phyloP scores from a whole-genome alignment of 2,888 invertebrate genomes.

The Epistrophe grossulariae region DNA sequence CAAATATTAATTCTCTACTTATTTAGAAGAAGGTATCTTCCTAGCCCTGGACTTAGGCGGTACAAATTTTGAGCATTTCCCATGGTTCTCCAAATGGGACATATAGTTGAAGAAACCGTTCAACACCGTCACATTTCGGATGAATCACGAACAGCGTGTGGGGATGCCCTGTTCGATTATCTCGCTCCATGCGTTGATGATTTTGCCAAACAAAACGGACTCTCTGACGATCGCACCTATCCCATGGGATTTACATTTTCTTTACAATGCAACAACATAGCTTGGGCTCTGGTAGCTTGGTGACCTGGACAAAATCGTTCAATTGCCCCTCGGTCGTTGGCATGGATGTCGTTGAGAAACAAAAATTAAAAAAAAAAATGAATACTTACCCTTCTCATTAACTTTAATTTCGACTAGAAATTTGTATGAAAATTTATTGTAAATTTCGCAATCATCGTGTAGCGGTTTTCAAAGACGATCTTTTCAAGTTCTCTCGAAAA shows the following conservation, averaged over 20 bases:
- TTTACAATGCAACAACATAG: slow-evolving; percentile 87
- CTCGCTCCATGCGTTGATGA: slow-evolving; percentile 90
- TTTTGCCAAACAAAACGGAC: slow-evolving; percentile 86
- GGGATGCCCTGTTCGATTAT: slow-evolving; percentile 89
- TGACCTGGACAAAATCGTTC: too few species aligned
- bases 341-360: too few species aligned
- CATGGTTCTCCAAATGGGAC: slow-evolving; percentile 86
- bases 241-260: slow-evolving; percentile 92
- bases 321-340: too few species aligned
- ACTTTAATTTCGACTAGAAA: too few species aligned
- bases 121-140: slow-evolving; percentile 87
- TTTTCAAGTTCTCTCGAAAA: too few species aligned
- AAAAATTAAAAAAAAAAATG: too few species aligned
- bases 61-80: slow-evolving; percentile 91
- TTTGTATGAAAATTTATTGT: too few species aligned
- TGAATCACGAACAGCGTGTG: slow-evolving; percentile 87
- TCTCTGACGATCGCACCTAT: slow-evolving; percentile 79
- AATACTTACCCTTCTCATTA: too few species aligned
- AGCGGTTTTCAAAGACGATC: too few species aligned
- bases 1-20: too few species aligned
- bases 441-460: too few species aligned
- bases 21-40: slow-evolving; percentile 88
- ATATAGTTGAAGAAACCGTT: slow-evolving; percentile 86
- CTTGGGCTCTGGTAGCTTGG: too few species aligned
- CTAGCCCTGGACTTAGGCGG: slow-evolving; percentile 92